Percentiles rank a stretch among this genome's conserved stretches.
These are phyloP conservation scores for Leptinotarsa lineolata DNA, from an alignment of 1,140 invertebrate genomes.

Conservation along the genomic window DNA sequence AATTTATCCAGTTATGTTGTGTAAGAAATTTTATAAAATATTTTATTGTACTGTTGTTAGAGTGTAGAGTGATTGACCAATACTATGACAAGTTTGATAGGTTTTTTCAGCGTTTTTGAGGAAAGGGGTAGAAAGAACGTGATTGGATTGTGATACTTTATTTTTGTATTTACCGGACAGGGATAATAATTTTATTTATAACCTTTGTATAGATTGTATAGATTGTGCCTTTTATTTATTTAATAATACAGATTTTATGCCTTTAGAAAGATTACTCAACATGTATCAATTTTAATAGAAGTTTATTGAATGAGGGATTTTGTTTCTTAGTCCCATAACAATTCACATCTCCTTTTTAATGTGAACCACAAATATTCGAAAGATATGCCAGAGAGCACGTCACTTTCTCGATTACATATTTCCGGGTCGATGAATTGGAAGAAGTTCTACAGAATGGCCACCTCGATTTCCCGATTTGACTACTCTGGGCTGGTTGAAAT, in stretches of 20 bases:
- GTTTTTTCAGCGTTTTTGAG: slow-evolving; percentile 21
- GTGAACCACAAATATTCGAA: too few species aligned
- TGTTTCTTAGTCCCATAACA: too few species aligned
- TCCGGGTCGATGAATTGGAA: too few species aligned
- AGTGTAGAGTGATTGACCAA: slow-evolving; percentile 29
- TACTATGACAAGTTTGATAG: slow-evolving; percentile 28
- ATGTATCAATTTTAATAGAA: slow-evolving; percentile 46
- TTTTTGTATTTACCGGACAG: slow-evolving; percentile 47
- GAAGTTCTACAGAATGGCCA: too few species aligned
- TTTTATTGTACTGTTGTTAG: slow-evolving; percentile 32
- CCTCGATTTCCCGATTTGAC: too few species aligned
- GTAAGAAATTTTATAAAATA: slow-evolving; percentile 38
- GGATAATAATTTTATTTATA: slow-evolving; percentile 44
- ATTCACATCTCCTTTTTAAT: too few species aligned
- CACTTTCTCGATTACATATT: too few species aligned
- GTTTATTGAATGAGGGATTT: slow-evolving; percentile 30
- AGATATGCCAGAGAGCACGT: too few species aligned
- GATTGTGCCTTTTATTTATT: slow-evolving; percentile 53
- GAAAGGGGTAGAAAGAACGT: slow-evolving; percentile 27
- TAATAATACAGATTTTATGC: slow-evolving; percentile 40
- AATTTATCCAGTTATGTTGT: slow-evolving; percentile 31
- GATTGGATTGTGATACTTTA: slow-evolving; percentile 49
- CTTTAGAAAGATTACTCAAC: slow-evolving; percentile 42
- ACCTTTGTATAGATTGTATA: slow-evolving; percentile 49
- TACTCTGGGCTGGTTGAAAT: too few species aligned